Conservation (phyloP, 1,140 invertebrate genomes). For the Drosophila pseudoananassae region DNA sequence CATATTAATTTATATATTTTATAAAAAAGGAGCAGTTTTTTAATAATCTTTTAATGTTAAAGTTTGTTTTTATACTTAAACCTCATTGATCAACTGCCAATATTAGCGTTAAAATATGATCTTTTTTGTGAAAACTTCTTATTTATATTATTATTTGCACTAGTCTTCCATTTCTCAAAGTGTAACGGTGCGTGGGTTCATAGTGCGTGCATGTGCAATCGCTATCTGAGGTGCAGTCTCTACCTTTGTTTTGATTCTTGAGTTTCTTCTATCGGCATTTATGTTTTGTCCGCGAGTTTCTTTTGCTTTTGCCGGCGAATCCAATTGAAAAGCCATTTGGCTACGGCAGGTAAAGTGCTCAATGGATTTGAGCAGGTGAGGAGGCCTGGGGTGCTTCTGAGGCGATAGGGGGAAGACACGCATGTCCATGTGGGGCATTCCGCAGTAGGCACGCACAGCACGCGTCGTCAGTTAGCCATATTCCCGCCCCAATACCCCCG, state of each 20-base stretch:
- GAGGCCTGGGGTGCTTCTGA: not conserved
- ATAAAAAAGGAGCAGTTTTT: too few species aligned
- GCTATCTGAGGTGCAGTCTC: constrained; percentile 38
- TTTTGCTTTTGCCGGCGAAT: constrained; percentile 64
- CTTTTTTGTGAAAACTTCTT: too few species aligned
- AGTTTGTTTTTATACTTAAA: not conserved
- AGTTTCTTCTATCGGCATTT: constrained; percentile 67
- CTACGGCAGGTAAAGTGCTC: constrained; percentile 33
- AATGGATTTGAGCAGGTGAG: constrained; percentile 33
- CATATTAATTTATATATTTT: too few species aligned
- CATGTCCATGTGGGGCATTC: constrained; percentile 54
- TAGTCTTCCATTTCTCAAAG: not conserved
- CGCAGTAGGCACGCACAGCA: constrained; percentile 71
- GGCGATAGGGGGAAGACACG: constrained; percentile 36
- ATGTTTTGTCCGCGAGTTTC: constrained; percentile 64
- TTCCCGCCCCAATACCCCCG: constrained; percentile 1
- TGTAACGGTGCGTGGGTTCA: constrained; percentile 16
- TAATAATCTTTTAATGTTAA: too few species aligned
- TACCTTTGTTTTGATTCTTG: constrained; percentile 77
- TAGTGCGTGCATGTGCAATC: constrained; percentile 15
- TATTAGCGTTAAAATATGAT: too few species aligned
- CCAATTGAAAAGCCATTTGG: constrained; percentile 79
- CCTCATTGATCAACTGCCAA: too few species aligned
- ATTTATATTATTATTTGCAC: too few species aligned
- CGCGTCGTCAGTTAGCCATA: constrained; percentile 42